Base-by-base conservation (phyloP, 2,113 vertebrate species). In the Mirza zaza region DNA sequence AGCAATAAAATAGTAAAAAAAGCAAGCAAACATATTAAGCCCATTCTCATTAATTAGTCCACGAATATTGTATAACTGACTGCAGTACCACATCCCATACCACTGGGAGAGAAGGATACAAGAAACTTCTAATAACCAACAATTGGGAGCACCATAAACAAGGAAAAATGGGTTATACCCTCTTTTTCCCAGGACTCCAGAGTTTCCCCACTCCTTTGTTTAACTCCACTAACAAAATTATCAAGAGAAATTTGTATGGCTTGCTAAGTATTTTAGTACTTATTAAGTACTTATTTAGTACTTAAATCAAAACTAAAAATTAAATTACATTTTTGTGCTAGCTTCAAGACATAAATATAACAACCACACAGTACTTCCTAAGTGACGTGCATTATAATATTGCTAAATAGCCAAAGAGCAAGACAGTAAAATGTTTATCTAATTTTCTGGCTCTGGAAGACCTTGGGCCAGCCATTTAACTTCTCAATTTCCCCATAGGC, bases 271-370 rank as follows among this genome's bases (percentile, higher is more conserved):
- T 80, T 88, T 87, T 52, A 50, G 29, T 76, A 63, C 76, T 36
- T 86, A 61, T 85, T 90, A 94, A 75, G 11, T 42, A 61, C n/a
- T n/a, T n/a, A n/a, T n/a, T n/a, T n/a, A n/a, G n/a, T n/a, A n/a
- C n/a, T 48, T 91, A 96, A 96, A 55, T 59, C 0, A 65, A 94
- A 95, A 73, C 77, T 88, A 23, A 93, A 92, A 94, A 68, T 6
- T 59, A 18, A 91, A 91, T 84, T 85, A 4, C 20, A 75, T 92
- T 65, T 92, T 39, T 15, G 23, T 50, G 32, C 36, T 63, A 52
- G 32, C 63, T 52, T 63, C 27, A 92, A 87, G 29, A 77, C 9
- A 57, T n/a, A 83, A 80, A 55, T 5, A 13, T 39, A 57, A 75
- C n/a, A 77, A 55, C 27, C 11, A 63, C 57, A 50, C 3, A 59